A percentile compares a stretch with the other conserved stretches of the same genome.
Evolutionary conservation across 2,113 vertebrate species (phyloP).

Genomic region (Desmodus rotundus): DNA sequence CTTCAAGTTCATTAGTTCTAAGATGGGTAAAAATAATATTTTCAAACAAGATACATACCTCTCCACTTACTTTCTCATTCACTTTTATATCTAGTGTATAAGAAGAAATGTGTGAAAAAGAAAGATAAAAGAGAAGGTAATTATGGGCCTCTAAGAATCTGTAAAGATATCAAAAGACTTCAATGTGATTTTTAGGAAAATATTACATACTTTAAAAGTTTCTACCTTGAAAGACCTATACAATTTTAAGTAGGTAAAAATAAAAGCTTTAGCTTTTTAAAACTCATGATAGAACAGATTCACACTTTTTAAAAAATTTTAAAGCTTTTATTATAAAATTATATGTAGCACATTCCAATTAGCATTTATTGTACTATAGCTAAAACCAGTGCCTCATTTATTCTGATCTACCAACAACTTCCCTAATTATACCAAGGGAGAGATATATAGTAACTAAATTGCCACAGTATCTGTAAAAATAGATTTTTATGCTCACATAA

Average conservation of each 20-base stretch:
- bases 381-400: constrained; percentile 88
- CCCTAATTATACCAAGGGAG: constrained; percentile 64
- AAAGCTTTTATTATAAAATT: constrained; percentile 83
- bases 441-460: constrained; percentile 67
- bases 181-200: neutral
- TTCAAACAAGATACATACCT: neutral
- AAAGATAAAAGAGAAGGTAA: neutral
- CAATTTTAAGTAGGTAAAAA: neutral
- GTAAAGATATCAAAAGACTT: neutral
- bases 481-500: constrained; percentile 64
- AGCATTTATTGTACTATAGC: constrained; percentile 82
- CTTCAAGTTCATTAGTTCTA: neutral
- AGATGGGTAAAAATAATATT: neutral
- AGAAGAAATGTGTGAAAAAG: neutral
- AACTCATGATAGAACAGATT: neutral
- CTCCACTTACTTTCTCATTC: neutral
- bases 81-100: neutral
- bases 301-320: constrained; percentile 51
- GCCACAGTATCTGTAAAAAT: constrained; percentile 61
- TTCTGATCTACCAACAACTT: constrained; percentile 74
- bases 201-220: constrained; percentile 16
- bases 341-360: constrained; percentile 84
- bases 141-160: neutral
- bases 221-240: neutral
- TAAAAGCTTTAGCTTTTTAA: neutral